Conservation (phyloP, 1,140 invertebrate genomes). For the Amyelois transitella region DNA sequence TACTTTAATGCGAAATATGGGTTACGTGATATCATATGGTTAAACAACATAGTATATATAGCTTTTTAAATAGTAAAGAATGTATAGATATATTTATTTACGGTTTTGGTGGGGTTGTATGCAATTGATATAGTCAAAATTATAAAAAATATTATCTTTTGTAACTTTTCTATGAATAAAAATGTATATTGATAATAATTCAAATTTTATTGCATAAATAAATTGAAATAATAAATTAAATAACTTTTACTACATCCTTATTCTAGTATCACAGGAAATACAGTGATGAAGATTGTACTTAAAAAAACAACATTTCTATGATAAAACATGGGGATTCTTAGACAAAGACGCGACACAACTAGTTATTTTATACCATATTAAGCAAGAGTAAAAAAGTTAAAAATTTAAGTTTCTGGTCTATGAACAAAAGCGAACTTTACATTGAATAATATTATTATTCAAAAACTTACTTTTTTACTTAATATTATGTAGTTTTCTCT, state of each 20-base stretch:
- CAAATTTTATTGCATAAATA: background rate
- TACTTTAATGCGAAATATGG: constrained; percentile 88
- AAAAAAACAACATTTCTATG: no score
- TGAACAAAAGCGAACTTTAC: no score
- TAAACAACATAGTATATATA: constrained; percentile 16
- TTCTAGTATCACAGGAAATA: background rate
- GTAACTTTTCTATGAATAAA: background rate
- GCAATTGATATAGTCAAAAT: background rate
- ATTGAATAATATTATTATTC: no score
- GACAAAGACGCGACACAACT: no score
- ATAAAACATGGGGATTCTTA: no score
- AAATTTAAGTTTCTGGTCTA: no score
- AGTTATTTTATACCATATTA: no score
- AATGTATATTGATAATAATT: background rate
- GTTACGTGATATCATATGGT: constrained; percentile 88
- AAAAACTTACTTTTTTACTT: no score
- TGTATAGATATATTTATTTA: background rate
- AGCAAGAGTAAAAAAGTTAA: no score
- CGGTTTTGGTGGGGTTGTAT: background rate
- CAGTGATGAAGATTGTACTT: background rate
- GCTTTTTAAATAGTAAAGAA: background rate
- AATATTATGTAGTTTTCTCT: no score
- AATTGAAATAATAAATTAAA: background rate
- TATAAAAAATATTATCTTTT: background rate
- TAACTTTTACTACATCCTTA: background rate